Base-by-base conservation (phyloP, 2,113 vertebrate genomes). In the Pterocles gutturalis region DNA sequence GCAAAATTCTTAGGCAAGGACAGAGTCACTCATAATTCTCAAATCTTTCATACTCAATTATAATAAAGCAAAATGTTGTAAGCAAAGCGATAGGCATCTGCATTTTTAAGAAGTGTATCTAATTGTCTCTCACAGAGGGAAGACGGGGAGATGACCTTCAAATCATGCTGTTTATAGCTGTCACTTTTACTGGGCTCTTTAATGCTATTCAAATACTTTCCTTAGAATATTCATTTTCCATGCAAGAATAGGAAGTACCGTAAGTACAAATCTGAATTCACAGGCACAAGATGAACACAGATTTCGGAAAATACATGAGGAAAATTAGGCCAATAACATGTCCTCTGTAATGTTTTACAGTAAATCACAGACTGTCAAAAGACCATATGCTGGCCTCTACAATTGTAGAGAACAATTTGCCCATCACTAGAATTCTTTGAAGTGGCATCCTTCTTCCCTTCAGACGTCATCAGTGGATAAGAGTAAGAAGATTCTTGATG, bases 21-120 rank as follows among this genome's bases (percentile, higher is more conserved):
- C 43, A 87, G 57, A 60, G 31, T 31, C 62, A 41, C 38, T 92
- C 87, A 66, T 24, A 70, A 93, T 60, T 90, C 73, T 78, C 8
- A 29, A 45, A 51, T 28, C 88, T 83, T 96, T 95, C 88, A 45
- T 73, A 79, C 62, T 89, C 73, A 60, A 34, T 92, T 76, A 94
- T 21, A 84, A 34, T 25, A 65, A 78, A 87, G 49, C 41, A 92
- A n/a, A 26, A 67, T 9, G 20, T 54, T 92, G n/a, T 17, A 67
- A 94, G 65, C 57, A 36, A 65, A 60, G 49, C 33, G 60, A 73
- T 15, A 49, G 31, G 31, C 34, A 79, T 8, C 33, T 34, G 45
- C 53, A 69, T 80, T 85, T 94, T 80, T 51, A 0, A 31, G 17
- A 81, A 51, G 36, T 17, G 16, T 45, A 48, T 82, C 49, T 83